phyloP scores from a whole-genome alignment of 1,140 invertebrate species.

The fruit fly (Drosophila melanogaster) region DNA sequence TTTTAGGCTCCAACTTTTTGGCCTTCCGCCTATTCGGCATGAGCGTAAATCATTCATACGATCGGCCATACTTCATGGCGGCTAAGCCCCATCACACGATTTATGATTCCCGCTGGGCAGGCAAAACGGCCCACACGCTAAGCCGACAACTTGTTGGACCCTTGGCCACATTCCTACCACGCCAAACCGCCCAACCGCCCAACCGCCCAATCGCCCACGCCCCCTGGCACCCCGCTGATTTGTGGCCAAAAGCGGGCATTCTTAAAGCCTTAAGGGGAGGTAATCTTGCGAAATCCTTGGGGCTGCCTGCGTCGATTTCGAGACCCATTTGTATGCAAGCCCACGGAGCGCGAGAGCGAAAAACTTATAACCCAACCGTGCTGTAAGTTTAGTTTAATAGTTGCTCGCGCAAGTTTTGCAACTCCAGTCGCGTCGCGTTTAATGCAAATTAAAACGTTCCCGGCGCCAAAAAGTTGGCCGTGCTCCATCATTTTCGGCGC shows the following conservation, averaged over 20 bases:
- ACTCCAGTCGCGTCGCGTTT: conserved; percentile 59
- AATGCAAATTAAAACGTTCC: conserved; percentile 78
- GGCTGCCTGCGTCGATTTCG: conserved; percentile 15
- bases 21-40: not conserved
- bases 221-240: conserved; percentile 49
- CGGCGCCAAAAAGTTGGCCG: conserved; percentile 62
- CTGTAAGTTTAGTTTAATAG: conserved; percentile 81
- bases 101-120: conserved; percentile 51
- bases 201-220: too few species aligned
- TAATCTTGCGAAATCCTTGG: conserved; percentile 8
- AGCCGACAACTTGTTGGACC: conserved; percentile 72
- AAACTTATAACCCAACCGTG: conserved; percentile 64
- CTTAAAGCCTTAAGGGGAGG: conserved; percentile 51
- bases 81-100: conserved; percentile 47
- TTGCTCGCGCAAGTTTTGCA: conserved; percentile 52
- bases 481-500: conserved; percentile 51
- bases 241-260: conserved; percentile 51
- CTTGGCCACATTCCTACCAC: conserved; percentile 6
- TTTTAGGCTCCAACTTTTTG: not conserved
- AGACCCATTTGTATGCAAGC: conserved; percentile 70
- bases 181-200: too few species aligned
- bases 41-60: conserved; percentile 34
- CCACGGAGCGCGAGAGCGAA: conserved; percentile 54
- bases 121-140: conserved; percentile 59
- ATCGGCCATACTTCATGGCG: conserved; percentile 38